Evolutionary conservation across 2,113 vertebrate genomes (phyloP).

Genomic region (Seriola quinqueradiata): DNA sequence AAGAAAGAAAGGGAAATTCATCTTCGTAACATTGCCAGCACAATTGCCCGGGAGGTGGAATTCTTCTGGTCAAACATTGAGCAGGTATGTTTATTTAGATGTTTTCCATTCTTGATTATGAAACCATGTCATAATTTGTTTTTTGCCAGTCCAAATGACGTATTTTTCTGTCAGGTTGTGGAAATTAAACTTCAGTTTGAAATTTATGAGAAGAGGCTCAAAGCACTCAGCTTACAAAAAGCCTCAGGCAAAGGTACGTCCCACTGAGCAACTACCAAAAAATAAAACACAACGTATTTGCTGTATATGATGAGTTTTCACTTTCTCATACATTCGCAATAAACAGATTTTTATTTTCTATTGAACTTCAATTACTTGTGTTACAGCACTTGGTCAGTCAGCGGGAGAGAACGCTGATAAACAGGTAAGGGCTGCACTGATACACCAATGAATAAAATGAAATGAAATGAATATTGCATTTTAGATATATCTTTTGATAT

Average conservation of each 20-base stretch:
- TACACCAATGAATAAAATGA: neutral
- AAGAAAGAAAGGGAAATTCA: conserved; percentile 89
- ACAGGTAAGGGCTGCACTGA: conserved; percentile 65
- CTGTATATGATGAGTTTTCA: neutral
- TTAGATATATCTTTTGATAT: neutral
- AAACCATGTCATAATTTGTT: neutral
- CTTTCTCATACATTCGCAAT: neutral
- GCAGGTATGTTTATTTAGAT: conserved; percentile 82
- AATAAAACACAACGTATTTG: neutral
- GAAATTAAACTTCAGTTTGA: conserved; percentile 95
- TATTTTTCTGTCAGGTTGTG: conserved; percentile 85
- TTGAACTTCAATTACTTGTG: conserved; percentile 19
- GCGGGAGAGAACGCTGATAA: conserved; percentile 81
- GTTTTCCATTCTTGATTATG: neutral
- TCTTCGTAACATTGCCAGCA: conserved; percentile 90
- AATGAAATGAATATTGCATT: neutral
- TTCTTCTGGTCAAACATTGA: conserved; percentile 96
- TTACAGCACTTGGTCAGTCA: conserved; percentile 77
- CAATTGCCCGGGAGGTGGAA: conserved; percentile 92
- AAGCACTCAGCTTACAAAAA: conserved; percentile 88
- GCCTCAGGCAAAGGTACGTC: conserved; percentile 85
- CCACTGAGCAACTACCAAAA: neutral
- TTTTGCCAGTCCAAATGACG: neutral
- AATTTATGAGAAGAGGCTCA: conserved; percentile 91
- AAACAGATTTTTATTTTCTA: neutral